These are phyloP conservation scores for Heliornis fulica DNA, from an alignment of 2,113 vertebrate genomes.

Conservation along the genomic window DNA sequence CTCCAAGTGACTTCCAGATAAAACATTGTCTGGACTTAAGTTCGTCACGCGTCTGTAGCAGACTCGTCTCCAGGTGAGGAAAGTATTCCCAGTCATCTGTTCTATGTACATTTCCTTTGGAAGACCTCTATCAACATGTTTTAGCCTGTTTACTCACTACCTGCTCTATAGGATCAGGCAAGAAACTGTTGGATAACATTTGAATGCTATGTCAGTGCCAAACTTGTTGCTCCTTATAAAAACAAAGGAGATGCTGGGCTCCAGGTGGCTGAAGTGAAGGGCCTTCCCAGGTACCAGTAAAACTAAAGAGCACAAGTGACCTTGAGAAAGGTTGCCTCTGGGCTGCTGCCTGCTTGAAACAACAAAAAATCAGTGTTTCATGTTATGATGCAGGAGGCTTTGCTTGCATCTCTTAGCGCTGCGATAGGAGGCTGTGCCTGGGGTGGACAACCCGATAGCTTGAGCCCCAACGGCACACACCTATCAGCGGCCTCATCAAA, in stretches of 20 bases:
- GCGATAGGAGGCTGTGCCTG: not conserved
- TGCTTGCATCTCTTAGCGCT: not conserved
- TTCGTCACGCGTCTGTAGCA: not conserved
- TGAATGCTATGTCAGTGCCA: not conserved
- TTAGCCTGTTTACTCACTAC: not conserved
- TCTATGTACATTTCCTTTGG: not conserved
- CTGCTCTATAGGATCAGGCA: not conserved
- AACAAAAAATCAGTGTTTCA: not conserved
- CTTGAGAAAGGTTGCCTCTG: not conserved
- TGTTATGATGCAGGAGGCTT: not conserved
- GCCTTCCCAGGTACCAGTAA: not conserved
- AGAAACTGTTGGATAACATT: not conserved
- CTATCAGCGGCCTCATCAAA: not conserved
- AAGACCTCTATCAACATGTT: not conserved
- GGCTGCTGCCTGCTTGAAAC: not conserved
- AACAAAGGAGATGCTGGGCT: not conserved
- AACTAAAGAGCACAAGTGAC: fast-evolving
- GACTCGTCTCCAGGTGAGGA: not conserved
- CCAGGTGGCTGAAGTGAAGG: not conserved
- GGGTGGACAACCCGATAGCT: not conserved
- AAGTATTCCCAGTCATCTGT: not conserved
- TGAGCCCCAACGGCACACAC: not conserved
- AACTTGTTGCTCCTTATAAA: not conserved
- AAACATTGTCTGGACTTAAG: not conserved
- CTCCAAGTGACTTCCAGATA: not conserved